Evolutionary conservation across 2,113 vertebrate genomes (phyloP).

Genomic region (Malurus cyaneus): DNA sequence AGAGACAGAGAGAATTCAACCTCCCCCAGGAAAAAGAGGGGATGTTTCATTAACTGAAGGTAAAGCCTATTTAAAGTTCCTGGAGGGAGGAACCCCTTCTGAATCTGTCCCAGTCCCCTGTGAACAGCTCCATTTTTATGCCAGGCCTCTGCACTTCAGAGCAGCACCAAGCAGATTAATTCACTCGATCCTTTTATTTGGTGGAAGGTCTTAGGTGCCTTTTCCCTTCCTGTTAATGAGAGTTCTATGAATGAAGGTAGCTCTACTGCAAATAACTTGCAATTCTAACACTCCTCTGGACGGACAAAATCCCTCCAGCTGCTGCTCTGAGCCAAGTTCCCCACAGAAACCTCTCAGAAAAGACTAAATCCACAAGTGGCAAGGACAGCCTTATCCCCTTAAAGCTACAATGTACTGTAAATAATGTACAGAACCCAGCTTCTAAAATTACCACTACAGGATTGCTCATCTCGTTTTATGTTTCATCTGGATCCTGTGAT

Average conservation of each 20-base stretch:
- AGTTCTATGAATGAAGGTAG: background rate
- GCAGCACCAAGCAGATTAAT: background rate
- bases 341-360: background rate
- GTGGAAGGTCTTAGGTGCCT: background rate
- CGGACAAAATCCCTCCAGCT: background rate
- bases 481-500: conserved; percentile 61
- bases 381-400: background rate
- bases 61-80: background rate
- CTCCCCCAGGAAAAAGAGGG: background rate
- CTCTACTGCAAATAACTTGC: background rate
- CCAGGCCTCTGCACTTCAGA: background rate
- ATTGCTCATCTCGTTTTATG: conserved; percentile 13
- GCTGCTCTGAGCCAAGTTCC: background rate
- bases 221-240: background rate
- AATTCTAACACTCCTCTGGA: background rate
- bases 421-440: conserved; percentile 55
- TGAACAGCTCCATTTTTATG: background rate
- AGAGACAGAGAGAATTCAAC: background rate
- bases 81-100: fast-evolving
- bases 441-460: conserved; percentile 55
- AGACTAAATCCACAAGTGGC: background rate
- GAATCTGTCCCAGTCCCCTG: background rate
- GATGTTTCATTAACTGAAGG: background rate
- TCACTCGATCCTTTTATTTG: background rate
- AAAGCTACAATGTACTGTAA: conserved; percentile 48